Conservation (phyloP, 2,113 vertebrate species). For the Naja naja region DNA sequence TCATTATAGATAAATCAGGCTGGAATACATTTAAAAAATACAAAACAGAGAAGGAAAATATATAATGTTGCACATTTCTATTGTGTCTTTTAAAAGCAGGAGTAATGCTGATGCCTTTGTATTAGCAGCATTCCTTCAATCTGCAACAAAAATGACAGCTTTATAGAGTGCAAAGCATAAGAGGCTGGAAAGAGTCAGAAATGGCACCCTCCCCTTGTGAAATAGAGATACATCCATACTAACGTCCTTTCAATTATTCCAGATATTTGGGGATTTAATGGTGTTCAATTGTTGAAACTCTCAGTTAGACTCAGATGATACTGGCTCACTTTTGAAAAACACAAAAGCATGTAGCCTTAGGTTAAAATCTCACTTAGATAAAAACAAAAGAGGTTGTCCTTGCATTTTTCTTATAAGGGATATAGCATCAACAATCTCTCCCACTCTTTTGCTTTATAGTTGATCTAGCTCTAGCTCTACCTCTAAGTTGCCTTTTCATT, state of each 20-base stretch:
- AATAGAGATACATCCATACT: background rate
- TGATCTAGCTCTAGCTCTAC: too few relatives aligned
- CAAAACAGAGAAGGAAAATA: background rate
- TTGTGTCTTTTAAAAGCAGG: background rate
- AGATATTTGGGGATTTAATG: background rate
- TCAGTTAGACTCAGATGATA: background rate
- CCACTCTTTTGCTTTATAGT: background rate
- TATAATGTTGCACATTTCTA: background rate
- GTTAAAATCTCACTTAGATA: background rate
- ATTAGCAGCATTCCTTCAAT: background rate
- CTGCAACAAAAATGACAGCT: background rate
- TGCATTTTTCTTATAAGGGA: background rate
- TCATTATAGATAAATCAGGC: constrained; percentile 1
- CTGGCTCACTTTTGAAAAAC: background rate
- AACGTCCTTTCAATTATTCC: background rate
- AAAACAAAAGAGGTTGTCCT: background rate
- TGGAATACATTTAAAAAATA: constrained; percentile 9
- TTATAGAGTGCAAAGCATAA: background rate
- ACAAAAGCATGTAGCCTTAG: background rate
- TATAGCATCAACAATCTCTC: background rate
- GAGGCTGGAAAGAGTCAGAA: background rate
- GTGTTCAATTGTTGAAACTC: background rate
- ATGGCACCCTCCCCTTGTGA: background rate
- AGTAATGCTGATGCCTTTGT: background rate
- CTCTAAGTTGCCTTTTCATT: background rate